Evolutionary conservation across 2,888 invertebrate genomes (phyloP), one percentile per base, ranked within the genome.

Genomic region (Allygus modestus): DNA sequence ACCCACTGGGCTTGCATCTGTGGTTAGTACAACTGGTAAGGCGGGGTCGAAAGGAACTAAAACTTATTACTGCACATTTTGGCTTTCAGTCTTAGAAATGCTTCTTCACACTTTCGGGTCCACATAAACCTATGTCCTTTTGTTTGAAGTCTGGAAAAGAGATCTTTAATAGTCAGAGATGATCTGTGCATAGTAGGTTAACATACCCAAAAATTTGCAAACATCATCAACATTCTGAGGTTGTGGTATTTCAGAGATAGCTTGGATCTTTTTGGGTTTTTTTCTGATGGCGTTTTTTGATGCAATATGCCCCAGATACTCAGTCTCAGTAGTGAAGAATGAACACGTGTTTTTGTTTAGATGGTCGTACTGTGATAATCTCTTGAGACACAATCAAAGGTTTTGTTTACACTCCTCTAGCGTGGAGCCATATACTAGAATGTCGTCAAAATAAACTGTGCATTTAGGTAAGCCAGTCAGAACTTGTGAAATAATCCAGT

Each of bases 151-250:
- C 73, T 33, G n/a, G 86, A 82, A 17, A 88, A n/a, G 61, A 86
- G 87, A 33, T 9, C 77, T 61, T 15, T 87, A 86, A 37, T 79
- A 58, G 43, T 87, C 58, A 37, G 87, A 86, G n/a, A 87, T 86
- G 58, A 88, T 87, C 46, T 79, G 77, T 1, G 86, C 82, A 61
- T 87, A 88, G 81, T 86, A 88, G 7, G 87, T 86, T 0, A 86
- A 85, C 5, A 86, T 26, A 5, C 87, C 87, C 43, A 86, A 43
- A 88, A 87, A 41, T 73, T 84, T 61, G 11, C 87, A 73, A 46
- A 85, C 46, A 46, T 46, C 85, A 51, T 86, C 86, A 26, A 54
- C 41, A 84, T 86, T 85, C 41, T 23, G 26, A 26, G 87, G 87
- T 0, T 46, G 73, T 11, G 85, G 84, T 82, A 86, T 85, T 15